Evolutionary conservation across 2,113 vertebrate genomes (phyloP).

Genomic region (Passerina amoena): DNA sequence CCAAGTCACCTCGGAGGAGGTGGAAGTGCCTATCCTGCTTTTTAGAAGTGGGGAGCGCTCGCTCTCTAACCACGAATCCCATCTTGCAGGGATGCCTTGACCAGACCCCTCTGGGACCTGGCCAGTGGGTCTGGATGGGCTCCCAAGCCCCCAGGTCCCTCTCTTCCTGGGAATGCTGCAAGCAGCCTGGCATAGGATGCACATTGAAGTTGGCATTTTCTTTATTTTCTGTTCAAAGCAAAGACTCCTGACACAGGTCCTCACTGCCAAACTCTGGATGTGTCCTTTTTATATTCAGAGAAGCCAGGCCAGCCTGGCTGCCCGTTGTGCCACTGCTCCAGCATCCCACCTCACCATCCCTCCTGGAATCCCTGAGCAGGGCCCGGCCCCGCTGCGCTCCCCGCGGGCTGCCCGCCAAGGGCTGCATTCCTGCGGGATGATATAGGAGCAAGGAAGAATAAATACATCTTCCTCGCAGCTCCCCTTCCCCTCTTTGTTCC

Average conservation of each 20-base stretch:
- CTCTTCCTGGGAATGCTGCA: not conserved
- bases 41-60: not conserved
- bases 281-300: rapidly evolving
- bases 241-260: not conserved
- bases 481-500: conserved; percentile 69
- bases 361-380: rapidly evolving
- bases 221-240: not conserved
- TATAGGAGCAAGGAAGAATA: conserved; percentile 61
- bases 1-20: not conserved
- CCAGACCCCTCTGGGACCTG: not conserved
- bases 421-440: conserved; percentile 71
- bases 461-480: conserved; percentile 43
- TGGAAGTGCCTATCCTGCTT: not conserved
- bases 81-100: not conserved
- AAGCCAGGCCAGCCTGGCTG: not conserved
- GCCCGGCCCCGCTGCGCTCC: not conserved
- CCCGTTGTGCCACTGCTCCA: not conserved
- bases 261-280: not conserved
- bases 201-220: rapidly evolving
- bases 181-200: not conserved
- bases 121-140: not conserved
- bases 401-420: not conserved
- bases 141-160: not conserved
- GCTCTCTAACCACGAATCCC: not conserved
- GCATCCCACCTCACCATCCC: not conserved